phyloP scores from a whole-genome alignment of 2,797 vertebrate genomes.

The Anniella stebbinsi region DNA sequence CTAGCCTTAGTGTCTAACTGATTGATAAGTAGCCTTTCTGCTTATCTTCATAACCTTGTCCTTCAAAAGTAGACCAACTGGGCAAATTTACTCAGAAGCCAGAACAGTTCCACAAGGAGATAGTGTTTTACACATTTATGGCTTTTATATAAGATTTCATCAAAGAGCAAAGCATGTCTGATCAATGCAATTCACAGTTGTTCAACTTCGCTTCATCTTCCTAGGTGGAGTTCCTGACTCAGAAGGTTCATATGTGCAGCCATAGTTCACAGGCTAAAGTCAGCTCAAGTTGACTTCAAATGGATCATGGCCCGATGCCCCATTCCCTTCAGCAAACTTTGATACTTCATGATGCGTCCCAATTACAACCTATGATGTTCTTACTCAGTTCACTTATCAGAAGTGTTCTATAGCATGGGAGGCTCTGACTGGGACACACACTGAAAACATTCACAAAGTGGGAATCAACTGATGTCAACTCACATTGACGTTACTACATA shows the following conservation, averaged over 20 bases:
- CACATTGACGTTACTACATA: neutral
- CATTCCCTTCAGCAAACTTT: neutral
- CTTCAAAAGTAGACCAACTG: neutral
- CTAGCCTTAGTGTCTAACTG: neutral
- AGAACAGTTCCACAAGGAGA: neutral
- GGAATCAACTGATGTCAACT: neutral
- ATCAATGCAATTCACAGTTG: neutral
- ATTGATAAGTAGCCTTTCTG: neutral
- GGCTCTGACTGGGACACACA: neutral
- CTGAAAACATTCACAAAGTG: neutral
- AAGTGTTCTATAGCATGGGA: neutral
- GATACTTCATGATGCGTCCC: neutral
- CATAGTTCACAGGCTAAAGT: neutral
- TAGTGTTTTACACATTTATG: neutral
- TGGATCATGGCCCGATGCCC: neutral
- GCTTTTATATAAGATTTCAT: neutral
- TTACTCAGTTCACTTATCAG: neutral
- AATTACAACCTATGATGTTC: neutral
- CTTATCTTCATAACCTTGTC: neutral
- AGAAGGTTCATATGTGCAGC: neutral
- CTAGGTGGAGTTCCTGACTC: neutral
- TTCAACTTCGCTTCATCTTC: neutral
- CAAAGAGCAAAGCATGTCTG: neutral
- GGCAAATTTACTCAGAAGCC: neutral
- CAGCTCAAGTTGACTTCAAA: neutral